Base-by-base conservation (phyloP, 2,888 invertebrate genomes). In the Gastrophysa polygoni region DNA sequence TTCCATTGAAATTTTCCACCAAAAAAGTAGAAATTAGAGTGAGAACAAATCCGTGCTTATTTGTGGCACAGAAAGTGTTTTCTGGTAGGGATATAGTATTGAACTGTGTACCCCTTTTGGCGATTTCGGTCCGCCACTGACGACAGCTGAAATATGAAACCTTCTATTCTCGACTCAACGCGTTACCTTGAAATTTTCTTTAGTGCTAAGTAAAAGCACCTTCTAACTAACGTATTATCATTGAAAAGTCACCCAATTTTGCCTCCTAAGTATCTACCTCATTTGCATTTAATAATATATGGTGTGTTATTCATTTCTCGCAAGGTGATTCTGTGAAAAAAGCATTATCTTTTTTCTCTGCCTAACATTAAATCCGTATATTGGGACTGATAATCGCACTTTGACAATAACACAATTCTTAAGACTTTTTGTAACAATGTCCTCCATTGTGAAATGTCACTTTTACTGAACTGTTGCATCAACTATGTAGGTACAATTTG, bases 141-240 rank as follows among this genome's bases (percentile, higher is more conserved):
- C 38, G 44, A 61, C 32, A 52, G 52, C 46, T 50, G 32, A 52
- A 60, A 64, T 57, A 47, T 64, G 48, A 64, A 60, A 60, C 57
- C 48, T 57, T 63, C 59, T 59, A 57, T 52, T 59, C 56, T 56
- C 46, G 59, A 50, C 63, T 46, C 38, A 46, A 32, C 62, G 43
- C 46, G 48, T 71, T 64, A 69, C 70, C 70, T 71, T 71, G 70
- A 71, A 71, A 68, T 71, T 70, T 69, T 70, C 70, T 69, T 68
- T 61, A 59, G 62, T 61, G 61, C 61, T 61, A 64, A 67, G 70
- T 70, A 70, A 70, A 71, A 71, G 70, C 66, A 68, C 65, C 64
- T 68, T 69, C 63, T 70, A 70, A 63, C 52, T 60, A 59, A 60
- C 59, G 50, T 64, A 67, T 62, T 65, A 63, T 63, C 59, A 64